Percentiles rank a stretch among this genome's conserved stretches.
Evolutionary conservation across 1,140 invertebrate species (phyloP).

Genomic region (Littorina saxatilis): DNA sequence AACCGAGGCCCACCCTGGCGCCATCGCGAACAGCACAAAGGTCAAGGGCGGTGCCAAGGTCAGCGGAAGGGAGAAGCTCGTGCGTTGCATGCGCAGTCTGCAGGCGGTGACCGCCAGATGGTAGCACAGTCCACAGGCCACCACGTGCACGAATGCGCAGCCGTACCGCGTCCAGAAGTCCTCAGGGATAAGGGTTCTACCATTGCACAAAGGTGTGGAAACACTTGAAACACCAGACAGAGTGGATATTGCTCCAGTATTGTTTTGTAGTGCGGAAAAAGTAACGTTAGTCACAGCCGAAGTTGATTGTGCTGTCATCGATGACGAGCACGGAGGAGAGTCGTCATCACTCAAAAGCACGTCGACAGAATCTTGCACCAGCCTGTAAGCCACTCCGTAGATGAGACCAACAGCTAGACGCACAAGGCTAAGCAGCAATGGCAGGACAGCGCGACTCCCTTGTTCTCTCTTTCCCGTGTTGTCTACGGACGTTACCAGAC

Average conservation of each 20-base stretch:
- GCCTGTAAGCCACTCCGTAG: constrained; percentile 25
- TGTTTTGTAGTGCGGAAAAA: no score
- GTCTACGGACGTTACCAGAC: not conserved
- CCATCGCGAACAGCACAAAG: constrained; percentile 36
- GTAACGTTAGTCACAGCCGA: no score
- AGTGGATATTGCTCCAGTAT: no score
- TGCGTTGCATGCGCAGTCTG: constrained; percentile 59
- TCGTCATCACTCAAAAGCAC: not conserved
- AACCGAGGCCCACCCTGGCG: constrained; percentile 24
- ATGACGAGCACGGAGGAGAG: not conserved
- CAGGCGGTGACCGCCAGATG: constrained; percentile 55
- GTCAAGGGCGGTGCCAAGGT: constrained; percentile 50
- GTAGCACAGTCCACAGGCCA: constrained; percentile 50
- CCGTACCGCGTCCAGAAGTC: constrained; percentile 28
- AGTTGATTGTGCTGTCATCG: not conserved
- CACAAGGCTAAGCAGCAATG: constrained; percentile 32
- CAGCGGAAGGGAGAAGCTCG: constrained; percentile 60
- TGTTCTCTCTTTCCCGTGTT: not conserved
- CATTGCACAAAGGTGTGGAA: not conserved
- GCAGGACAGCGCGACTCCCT: constrained; percentile 19
- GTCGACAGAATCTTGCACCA: not conserved
- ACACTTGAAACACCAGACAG: no score
- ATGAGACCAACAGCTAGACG: constrained; percentile 33
- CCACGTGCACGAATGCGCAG: constrained; percentile 49
- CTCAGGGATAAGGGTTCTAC: not conserved